Evolutionary conservation across 2,888 invertebrate species (phyloP).

Genomic region (Tanytarsus gracilentus): DNA sequence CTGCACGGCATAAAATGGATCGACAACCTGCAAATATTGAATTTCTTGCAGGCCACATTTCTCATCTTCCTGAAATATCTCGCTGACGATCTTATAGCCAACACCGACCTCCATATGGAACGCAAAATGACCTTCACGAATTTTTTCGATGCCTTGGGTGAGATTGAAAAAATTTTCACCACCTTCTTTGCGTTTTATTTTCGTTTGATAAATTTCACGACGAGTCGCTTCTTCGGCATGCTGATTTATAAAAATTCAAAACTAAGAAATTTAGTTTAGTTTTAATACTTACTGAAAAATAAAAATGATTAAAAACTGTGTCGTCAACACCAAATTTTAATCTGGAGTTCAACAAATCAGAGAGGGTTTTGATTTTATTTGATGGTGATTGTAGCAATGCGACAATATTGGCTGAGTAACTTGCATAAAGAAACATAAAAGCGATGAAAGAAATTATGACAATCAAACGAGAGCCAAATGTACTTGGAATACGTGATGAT

Average conservation of each 20-base stretch:
- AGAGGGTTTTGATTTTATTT: slow-evolving; percentile 53
- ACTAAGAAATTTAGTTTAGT: not conserved
- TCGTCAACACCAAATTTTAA: slow-evolving; percentile 59
- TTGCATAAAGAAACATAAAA: slow-evolving; percentile 61
- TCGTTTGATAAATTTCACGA: slow-evolving; percentile 53
- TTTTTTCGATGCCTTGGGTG: slow-evolving; percentile 52
- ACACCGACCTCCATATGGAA: slow-evolving; percentile 59
- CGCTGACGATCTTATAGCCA: slow-evolving; percentile 57
- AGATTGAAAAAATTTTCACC: slow-evolving; percentile 51
- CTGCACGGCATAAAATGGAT: slow-evolving; percentile 54
- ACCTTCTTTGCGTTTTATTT: slow-evolving; percentile 53
- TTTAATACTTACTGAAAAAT: slow-evolving; percentile 51
- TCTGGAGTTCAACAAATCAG: slow-evolving; percentile 56
- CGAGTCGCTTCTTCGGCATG: slow-evolving; percentile 55
- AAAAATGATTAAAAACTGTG: slow-evolving; percentile 58
- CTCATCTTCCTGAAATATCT: slow-evolving; percentile 57
- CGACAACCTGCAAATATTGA: slow-evolving; percentile 52
- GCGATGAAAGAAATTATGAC: slow-evolving; percentile 54
- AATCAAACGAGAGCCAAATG: slow-evolving; percentile 47
- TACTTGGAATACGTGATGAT: slow-evolving; percentile 32
- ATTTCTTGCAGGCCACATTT: slow-evolving; percentile 64
- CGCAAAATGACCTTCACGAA: slow-evolving; percentile 54
- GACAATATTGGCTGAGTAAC: slow-evolving; percentile 68
- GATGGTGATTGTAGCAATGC: slow-evolving; percentile 65
- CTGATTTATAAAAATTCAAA: slow-evolving; percentile 42